Evolutionary conservation across 2,797 vertebrate species (phyloP), one percentile per base, ranked within the genome.

Genomic region (Diplodus sargus): DNA sequence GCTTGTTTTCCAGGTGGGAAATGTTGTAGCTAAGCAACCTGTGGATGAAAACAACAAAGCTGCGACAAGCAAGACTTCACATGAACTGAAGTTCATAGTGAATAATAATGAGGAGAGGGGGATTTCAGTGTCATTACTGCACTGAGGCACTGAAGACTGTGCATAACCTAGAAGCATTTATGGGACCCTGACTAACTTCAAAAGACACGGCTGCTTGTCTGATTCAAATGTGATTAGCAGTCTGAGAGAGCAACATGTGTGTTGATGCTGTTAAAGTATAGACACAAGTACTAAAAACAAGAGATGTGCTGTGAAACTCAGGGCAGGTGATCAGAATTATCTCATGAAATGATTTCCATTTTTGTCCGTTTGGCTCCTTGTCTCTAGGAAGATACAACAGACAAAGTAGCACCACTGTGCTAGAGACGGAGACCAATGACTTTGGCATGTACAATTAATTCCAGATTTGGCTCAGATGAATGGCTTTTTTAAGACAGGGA

Each of bases 11-110:
- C 76, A 83, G 73, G 76, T 78, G 69, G 74, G 30, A 82, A 78
- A 82, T 45, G 66, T 43, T 67, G 87, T 78, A 79, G 54, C 89
- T 81, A 69, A 81, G 87, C 83, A 89, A 92, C 87, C 18, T 72
- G 74, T 51, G 52, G 58, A 70, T 64, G 47, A 73, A 69, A 79
- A 81, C 63, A 88, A 72, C 59, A 74, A 58, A 13, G 43, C 30
- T 17, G 15, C 54, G 73, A 78, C 42, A 48, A 49, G 76, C 39
- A 76, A 76, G 69, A 83, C 53, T 62, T 83, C 28, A 28, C 4
- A 28, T 28, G 28, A 28, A 28, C 49, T 64, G n/a, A 74, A 65
- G 73, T 87, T 83, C 52, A 76, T 2, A 39, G 52, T 39, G 23
- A 76, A 69, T 65, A 76, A 67, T 65, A 57, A 83, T 86, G 49